These are phyloP conservation scores for Aphodius granarius DNA, from an alignment of 2,888 invertebrate species.

Conservation along the genomic window DNA sequence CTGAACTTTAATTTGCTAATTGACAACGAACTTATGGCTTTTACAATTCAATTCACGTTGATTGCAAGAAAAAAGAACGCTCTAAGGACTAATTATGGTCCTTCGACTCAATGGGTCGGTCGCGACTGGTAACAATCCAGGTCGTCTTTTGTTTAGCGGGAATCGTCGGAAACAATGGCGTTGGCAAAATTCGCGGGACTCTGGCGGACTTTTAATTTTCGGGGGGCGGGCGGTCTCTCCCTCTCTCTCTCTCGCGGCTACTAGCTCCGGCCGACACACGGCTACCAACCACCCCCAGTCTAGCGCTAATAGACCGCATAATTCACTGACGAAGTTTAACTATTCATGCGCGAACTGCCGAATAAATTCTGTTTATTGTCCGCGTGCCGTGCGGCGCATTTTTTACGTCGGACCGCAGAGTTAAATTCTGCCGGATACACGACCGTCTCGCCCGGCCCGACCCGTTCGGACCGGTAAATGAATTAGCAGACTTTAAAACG, in stretches of 20 bases:
- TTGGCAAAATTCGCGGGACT: not conserved
- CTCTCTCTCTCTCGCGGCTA: too few relatives aligned
- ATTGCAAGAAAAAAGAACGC: too few relatives aligned
- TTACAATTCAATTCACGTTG: too few relatives aligned
- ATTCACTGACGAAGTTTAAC: slow-evolving; percentile 25
- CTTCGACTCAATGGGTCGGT: not conserved
- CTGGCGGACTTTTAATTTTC: not conserved
- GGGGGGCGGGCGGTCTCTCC: not conserved
- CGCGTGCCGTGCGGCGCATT: slow-evolving; percentile 1
- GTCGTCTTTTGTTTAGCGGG: not conserved
- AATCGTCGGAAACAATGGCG: not conserved
- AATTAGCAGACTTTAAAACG: not conserved
- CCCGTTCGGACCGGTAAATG: not conserved
- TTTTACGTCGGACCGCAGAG: not conserved
- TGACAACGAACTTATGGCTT: too few relatives aligned
- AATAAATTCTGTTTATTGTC: slow-evolving; percentile 27
- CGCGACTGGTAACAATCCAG: not conserved
- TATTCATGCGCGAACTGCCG: slow-evolving; percentile 20
- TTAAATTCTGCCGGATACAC: not conserved
- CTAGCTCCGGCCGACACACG: too few relatives aligned
- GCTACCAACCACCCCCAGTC: not conserved
- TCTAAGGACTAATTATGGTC: too few relatives aligned
- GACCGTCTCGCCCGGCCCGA: too few relatives aligned
- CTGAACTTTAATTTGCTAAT: too few relatives aligned
- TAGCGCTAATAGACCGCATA: slow-evolving; percentile 21